These are phyloP conservation scores for Electrona antarctica DNA, from an alignment of 2,113 vertebrate genomes.

Conservation along the genomic window DNA sequence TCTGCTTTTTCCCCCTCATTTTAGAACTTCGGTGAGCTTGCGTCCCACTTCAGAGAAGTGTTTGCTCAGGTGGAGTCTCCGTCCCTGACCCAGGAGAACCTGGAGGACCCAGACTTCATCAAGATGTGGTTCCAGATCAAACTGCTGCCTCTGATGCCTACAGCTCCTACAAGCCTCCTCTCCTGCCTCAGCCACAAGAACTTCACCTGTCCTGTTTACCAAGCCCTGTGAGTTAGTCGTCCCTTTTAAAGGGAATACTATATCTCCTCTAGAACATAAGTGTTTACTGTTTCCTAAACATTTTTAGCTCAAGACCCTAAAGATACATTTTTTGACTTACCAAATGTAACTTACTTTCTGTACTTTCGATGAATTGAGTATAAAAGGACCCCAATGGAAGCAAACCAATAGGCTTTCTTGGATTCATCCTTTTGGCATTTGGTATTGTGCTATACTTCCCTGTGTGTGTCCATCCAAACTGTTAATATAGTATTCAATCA, in stretches of 20 bases:
- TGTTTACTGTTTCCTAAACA: too few species aligned
- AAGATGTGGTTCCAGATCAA: slow-evolving; percentile 76
- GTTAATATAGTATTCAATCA: too few species aligned
- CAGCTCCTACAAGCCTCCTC: slow-evolving; percentile 55
- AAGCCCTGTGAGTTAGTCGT: slow-evolving; percentile 69
- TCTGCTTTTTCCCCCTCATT: background rate
- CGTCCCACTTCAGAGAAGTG: slow-evolving; percentile 55
- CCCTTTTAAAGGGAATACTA: background rate
- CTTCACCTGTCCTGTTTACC: slow-evolving; percentile 77
- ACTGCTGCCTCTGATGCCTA: slow-evolving; percentile 67
- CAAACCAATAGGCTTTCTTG: too few species aligned
- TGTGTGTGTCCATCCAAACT: too few species aligned
- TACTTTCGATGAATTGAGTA: too few species aligned
- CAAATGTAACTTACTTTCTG: too few species aligned
- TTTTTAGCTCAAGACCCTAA: too few species aligned
- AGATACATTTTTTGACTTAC: too few species aligned
- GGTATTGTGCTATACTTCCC: too few species aligned
- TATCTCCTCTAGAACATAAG: too few species aligned
- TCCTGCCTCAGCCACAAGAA: slow-evolving; percentile 78
- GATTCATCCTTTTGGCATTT: too few species aligned
- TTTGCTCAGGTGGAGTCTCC: slow-evolving; percentile 46
- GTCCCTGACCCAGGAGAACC: slow-evolving; percentile 53
- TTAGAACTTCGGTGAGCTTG: slow-evolving; percentile 71
- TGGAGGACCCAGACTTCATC: slow-evolving; percentile 67
- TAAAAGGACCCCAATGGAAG: too few species aligned